Base-by-base conservation (phyloP, 2,888 invertebrate species). In the Prenolepis imparis region DNA sequence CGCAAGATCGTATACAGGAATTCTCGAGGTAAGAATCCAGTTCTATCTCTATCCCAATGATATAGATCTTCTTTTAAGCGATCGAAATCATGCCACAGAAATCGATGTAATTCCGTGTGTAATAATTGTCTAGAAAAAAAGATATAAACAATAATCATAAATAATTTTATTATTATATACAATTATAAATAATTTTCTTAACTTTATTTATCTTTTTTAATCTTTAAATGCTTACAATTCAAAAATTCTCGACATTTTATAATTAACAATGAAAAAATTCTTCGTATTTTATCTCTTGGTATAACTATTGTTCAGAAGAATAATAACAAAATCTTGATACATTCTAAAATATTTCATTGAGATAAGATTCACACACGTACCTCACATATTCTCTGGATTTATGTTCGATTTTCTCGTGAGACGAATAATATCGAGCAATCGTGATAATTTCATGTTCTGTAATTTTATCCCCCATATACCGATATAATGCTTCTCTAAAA, bases 391-490 rank as follows among this genome's bases (percentile, higher is more conserved):
- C 94, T 39, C 93, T 91, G 0, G 91, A 88, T 52, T 82, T 84
- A 5, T 81, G 75, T 75, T 92, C 91, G 81, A 95, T 95, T 48
- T 95, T 94, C 88, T 96, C 95, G 88, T 96, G 96, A 0, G 96
- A 96, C 0, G 97, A 96, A 94, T 97, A 98, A 88, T 96, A 95
- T 87, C 98, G 96, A 18, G 97, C 96, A 12, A 98, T 95, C 0
- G 98, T 97, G 4, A 98, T 95, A 93, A 97, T 97, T 95, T 98
- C 98, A 86, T 98, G 98, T 91, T 98, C 97, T 0, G 96, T 97
- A 94, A 98, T 97, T 88, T 96, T 95, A 41, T 96, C 96, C 15
- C 96, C 96, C 95, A 97, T 95, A 73, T 97, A 95, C 89, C 96
- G 96, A 90, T 96, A 96, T 61, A 98, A 91, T 3, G 97, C 96